These are phyloP conservation scores for Aldrovandia affinis DNA, from an alignment of 2,797 vertebrate genomes.

Conservation along the genomic window DNA sequence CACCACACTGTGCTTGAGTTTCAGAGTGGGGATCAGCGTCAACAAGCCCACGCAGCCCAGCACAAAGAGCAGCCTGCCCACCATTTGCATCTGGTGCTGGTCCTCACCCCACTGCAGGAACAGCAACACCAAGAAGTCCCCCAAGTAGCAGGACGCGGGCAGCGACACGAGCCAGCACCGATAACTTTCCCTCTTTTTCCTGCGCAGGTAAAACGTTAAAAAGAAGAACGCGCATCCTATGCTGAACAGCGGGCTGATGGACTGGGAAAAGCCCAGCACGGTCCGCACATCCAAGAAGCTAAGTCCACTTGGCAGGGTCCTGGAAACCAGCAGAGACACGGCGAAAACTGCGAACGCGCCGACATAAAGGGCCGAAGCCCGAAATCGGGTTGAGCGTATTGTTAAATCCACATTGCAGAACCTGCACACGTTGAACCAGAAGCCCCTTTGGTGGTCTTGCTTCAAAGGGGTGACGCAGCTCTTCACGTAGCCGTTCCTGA, in stretches of 20 bases:
- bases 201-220: conserved; percentile 87
- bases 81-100: conserved; percentile 78
- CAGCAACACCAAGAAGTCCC: conserved; percentile 85
- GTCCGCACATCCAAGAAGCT: conserved; percentile 76
- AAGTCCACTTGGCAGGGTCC: conserved; percentile 74
- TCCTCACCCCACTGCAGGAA: conserved; percentile 74
- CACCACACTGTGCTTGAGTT: conserved; percentile 81
- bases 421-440: conserved; percentile 79
- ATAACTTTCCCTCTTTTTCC: conserved; percentile 75
- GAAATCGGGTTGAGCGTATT: conserved; percentile 66
- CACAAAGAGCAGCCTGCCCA: conserved; percentile 83
- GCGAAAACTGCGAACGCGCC: conserved; percentile 75
- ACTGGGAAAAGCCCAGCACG: conserved; percentile 79
- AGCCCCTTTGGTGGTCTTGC: conserved; percentile 83
- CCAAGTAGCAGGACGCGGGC: conserved; percentile 89
- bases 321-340: conserved; percentile 75
- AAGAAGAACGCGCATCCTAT: conserved; percentile 97
- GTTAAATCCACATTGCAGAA: conserved; percentile 80
- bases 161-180: conserved; percentile 87
- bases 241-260: conserved; percentile 91
- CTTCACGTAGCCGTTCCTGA: conserved; percentile 94
- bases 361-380: conserved; percentile 69
- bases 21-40: conserved; percentile 77
- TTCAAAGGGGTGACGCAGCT: conserved; percentile 89
- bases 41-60: conserved; percentile 85